These are phyloP conservation scores for Staurois parvus DNA, from an alignment of 2,797 vertebrate genomes.

Conservation along the genomic window DNA sequence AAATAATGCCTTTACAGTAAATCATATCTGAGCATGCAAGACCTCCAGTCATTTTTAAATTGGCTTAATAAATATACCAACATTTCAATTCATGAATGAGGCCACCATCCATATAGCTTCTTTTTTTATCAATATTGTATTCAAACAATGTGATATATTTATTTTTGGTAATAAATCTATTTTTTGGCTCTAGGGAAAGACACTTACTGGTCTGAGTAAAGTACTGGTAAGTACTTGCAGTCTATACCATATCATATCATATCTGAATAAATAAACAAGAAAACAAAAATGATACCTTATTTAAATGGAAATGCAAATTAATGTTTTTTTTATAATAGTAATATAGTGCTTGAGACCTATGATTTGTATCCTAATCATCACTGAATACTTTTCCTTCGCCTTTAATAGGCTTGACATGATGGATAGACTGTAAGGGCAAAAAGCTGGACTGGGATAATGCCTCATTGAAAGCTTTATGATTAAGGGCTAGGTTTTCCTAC, in stretches of 20 bases:
- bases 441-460: no score
- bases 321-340: no score
- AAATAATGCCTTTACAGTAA: no score
- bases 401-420: no score
- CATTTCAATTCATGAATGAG: background rate
- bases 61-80: background rate
- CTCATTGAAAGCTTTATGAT: no score
- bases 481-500: background rate
- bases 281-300: no score
- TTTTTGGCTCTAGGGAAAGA: constrained; percentile 23
- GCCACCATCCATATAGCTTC: background rate
- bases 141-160: background rate
- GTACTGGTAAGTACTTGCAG: constrained; percentile 13
- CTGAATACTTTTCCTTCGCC: no score
- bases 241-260: background rate
- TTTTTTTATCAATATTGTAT: background rate
- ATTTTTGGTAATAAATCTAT: background rate
- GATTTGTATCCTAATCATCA: no score
- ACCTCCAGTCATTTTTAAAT: background rate
- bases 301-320: no score
- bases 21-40: background rate
- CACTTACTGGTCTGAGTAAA: background rate
- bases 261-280: no score
- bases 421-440: no score
- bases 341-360: no score